phyloP scores from a whole-genome alignment of 1,140 invertebrate species.

The Lepidurus apus region DNA sequence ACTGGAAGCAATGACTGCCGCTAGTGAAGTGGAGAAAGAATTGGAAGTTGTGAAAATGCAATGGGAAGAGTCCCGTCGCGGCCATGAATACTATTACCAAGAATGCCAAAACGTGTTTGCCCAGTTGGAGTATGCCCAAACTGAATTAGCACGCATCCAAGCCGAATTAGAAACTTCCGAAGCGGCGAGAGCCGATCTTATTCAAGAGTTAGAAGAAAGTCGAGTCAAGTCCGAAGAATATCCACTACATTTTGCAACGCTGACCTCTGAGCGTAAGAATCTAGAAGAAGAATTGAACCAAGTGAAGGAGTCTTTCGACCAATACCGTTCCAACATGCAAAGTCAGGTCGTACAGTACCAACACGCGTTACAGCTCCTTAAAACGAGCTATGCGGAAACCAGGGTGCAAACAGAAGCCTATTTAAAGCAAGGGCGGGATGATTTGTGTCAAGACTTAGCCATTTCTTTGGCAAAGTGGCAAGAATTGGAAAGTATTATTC shows the following conservation, averaged over 20 bases:
- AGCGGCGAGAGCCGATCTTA: background rate
- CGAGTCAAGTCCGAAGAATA: background rate
- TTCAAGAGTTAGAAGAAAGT: background rate
- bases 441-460: background rate
- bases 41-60: background rate
- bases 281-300: background rate
- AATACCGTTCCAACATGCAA: background rate
- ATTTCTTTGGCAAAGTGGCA: background rate
- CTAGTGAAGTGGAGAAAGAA: background rate
- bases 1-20: background rate
- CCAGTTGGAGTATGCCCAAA: background rate
- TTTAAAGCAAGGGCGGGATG: background rate
- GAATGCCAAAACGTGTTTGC: background rate
- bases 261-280: background rate
- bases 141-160: background rate
- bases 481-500: background rate
- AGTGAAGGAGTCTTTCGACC: background rate
- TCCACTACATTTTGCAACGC: background rate
- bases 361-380: background rate
- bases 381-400: background rate
- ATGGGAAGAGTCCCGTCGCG: background rate
- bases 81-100: background rate
- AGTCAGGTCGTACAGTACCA: background rate
- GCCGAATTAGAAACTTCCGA: background rate
- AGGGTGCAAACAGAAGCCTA: background rate